phyloP scores from a whole-genome alignment of 2,888 invertebrate species.

The Ernsta delagoae region DNA sequence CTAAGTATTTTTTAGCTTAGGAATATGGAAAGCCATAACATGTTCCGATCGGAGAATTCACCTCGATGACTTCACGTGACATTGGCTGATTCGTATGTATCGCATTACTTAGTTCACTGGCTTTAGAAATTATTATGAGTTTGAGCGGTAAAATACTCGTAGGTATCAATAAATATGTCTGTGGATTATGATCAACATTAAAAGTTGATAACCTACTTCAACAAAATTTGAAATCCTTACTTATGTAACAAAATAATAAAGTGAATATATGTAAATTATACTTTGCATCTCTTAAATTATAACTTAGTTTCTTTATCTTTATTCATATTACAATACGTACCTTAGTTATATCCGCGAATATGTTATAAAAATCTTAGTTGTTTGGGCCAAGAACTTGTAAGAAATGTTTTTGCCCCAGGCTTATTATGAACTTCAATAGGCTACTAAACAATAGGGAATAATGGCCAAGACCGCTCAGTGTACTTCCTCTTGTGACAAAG shows the following conservation, averaged over 20 bases:
- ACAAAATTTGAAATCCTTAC: no score
- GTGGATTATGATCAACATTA: neutral
- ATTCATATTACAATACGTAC: no score
- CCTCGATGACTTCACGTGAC: constrained; percentile 21
- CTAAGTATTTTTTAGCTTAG: no score
- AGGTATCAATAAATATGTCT: neutral
- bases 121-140: constrained; percentile 18
- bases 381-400: neutral
- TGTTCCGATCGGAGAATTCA: constrained; percentile 17
- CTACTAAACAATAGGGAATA: neutral
- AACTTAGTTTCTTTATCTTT: no score
- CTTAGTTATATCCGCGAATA: no score
- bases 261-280: no score
- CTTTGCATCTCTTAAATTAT: no score
- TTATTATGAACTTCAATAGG: neutral
- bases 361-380: neutral
- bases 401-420: neutral
- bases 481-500: constrained; percentile 1
- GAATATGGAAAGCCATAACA: neutral
- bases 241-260: no score
- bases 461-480: neutral
- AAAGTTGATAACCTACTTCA: neutral
- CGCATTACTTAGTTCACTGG: constrained; percentile 28
- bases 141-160: constrained; percentile 3
- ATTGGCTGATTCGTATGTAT: constrained; percentile 29